These are phyloP conservation scores for Cosmopolites sordidus DNA, from an alignment of 2,888 invertebrate genomes.

Conservation along the genomic window DNA sequence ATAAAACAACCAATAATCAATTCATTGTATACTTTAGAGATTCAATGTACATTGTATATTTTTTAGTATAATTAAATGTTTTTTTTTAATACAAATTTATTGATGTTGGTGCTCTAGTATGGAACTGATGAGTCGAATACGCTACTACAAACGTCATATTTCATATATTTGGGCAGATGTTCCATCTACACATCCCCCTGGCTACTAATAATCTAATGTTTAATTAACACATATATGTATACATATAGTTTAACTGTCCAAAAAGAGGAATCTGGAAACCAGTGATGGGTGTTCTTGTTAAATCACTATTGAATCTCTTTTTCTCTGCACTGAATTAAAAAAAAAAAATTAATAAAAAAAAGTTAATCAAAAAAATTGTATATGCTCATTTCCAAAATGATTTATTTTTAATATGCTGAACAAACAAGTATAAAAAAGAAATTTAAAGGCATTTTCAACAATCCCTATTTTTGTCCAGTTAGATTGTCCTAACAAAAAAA, in stretches of 20 bases:
- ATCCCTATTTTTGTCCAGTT: slow-evolving; percentile 24
- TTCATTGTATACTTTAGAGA: slow-evolving; percentile 42
- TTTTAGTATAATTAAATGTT: slow-evolving; percentile 28
- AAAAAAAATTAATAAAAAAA: too few species aligned
- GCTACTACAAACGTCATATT: slow-evolving; percentile 9
- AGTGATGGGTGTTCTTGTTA: slow-evolving; percentile 13
- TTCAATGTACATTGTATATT: slow-evolving; percentile 44
- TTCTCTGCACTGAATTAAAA: too few species aligned
- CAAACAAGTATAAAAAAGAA: neutral
- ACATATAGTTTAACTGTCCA: slow-evolving; percentile 15
- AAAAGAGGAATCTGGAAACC: slow-evolving; percentile 18
- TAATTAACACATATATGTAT: slow-evolving; percentile 1
- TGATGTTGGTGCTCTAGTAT: slow-evolving; percentile 47
- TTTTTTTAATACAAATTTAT: slow-evolving; percentile 43
- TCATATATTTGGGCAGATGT: slow-evolving; percentile 16
- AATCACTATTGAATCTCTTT: too few species aligned
- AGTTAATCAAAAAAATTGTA: too few species aligned
- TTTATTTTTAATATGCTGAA: too few species aligned
- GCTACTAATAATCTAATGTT: slow-evolving; percentile 8
- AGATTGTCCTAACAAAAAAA: slow-evolving; percentile 19
- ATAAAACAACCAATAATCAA: slow-evolving; percentile 24
- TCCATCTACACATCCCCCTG: slow-evolving; percentile 17
- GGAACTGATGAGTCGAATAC: slow-evolving; percentile 39
- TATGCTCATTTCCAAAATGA: too few species aligned
- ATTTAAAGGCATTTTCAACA: slow-evolving; percentile 5